Percentiles rank a stretch among this genome's conserved stretches.
Conservation (phyloP, 2,888 invertebrate genomes). For the Caradrina kadenii region DNA sequence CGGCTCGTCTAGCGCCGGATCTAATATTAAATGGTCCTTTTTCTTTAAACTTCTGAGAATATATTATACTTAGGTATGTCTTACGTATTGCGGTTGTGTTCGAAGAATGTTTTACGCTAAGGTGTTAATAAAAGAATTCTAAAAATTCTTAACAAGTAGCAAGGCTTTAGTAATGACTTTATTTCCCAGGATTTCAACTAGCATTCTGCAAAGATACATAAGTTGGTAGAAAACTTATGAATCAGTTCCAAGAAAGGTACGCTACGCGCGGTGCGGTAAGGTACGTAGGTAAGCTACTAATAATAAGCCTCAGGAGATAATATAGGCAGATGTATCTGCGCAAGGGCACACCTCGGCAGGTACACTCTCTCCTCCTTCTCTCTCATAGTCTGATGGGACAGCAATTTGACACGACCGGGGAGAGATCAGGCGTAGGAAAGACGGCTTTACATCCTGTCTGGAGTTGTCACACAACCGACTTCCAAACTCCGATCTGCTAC, state of each 20-base stretch:
- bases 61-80: slow-evolving; percentile 29
- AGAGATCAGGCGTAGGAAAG: too few relatives aligned
- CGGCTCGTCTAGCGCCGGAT: slow-evolving; percentile 65
- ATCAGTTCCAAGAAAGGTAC: not conserved
- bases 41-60: slow-evolving; percentile 59
- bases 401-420: too few relatives aligned
- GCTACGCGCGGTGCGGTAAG: too few relatives aligned
- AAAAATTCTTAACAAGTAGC: slow-evolving; percentile 13
- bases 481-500: too few relatives aligned
- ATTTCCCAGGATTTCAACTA: slow-evolving; percentile 15
- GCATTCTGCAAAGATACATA: not conserved
- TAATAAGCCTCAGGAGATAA: too few relatives aligned
- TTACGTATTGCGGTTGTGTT: slow-evolving; percentile 26
- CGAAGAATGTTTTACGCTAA: slow-evolving; percentile 30
- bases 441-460: too few relatives aligned
- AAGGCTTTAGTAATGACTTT: slow-evolving; percentile 21
- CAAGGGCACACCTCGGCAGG: too few relatives aligned
- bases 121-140: slow-evolving; percentile 19
- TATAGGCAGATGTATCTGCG: too few relatives aligned
- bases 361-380: too few relatives aligned
- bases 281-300: not conserved
- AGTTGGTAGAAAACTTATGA: not conserved
- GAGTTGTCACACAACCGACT: too few relatives aligned
- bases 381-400: too few relatives aligned
- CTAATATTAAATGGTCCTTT: slow-evolving; percentile 54